Evolutionary conservation across 2,888 invertebrate species (phyloP).

Genomic region (Epistrophe eligans): DNA sequence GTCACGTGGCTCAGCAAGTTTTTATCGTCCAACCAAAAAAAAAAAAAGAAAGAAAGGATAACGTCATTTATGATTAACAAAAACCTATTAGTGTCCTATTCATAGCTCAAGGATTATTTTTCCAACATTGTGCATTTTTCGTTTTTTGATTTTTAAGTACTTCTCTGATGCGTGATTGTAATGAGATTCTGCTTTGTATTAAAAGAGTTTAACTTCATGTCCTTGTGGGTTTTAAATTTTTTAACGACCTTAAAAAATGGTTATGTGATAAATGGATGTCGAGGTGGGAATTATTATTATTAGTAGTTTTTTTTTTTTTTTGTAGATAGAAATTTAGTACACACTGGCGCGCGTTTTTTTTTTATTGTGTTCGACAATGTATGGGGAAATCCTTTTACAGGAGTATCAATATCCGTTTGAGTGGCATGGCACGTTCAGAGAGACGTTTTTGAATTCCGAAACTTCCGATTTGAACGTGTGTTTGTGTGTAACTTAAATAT

Average conservation of each 20-base stretch:
- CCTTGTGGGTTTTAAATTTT: conserved; percentile 72
- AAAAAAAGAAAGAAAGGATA: conserved; percentile 52
- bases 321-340: conserved; percentile 13
- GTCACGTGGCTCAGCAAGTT: conserved; percentile 72
- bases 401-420: conserved; percentile 70
- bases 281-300: conserved; percentile 69
- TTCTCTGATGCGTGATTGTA: conserved; percentile 35
- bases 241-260: conserved; percentile 41
- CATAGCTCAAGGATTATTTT: conserved; percentile 70
- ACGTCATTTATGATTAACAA: conserved; percentile 76
- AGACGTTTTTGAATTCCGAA: conserved; percentile 72
- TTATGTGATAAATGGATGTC: conserved; percentile 66
- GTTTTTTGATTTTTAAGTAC: conserved; percentile 10
- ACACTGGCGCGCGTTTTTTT: background rate
- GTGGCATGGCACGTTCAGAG: conserved; percentile 36
- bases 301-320: background rate
- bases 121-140: conserved; percentile 57
- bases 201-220: conserved; percentile 47
- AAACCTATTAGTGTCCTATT: conserved; percentile 73
- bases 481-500: conserved; percentile 52
- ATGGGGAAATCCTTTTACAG: conserved; percentile 66
- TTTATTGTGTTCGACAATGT: conserved; percentile 15
- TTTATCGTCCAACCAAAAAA: conserved; percentile 55
- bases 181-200: conserved; percentile 50
- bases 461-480: conserved; percentile 68